Conservation (phyloP, 1,140 invertebrate genomes). For the Drosophila baimaii region DNA sequence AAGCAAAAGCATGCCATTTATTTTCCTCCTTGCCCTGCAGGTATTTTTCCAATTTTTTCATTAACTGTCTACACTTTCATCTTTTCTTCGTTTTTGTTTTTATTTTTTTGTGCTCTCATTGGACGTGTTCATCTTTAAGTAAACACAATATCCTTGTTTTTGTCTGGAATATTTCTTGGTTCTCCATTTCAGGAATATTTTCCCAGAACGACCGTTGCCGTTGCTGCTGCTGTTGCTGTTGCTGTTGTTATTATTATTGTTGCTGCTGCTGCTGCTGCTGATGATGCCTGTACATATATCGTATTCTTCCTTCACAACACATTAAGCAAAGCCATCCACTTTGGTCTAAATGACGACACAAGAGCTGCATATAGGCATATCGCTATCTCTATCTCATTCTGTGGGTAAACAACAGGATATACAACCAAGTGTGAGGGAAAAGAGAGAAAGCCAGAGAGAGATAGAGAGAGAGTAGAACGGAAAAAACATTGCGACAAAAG, state of each 20-base stretch:
- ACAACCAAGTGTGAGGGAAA: not conserved
- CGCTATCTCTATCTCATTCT: not conserved
- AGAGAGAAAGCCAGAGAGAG: too few species aligned
- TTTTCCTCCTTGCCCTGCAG: not conserved
- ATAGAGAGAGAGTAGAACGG: conserved; percentile 2
- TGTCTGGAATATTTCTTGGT: conserved; percentile 5
- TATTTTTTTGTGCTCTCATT: not conserved
- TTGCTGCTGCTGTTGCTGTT: not conserved
- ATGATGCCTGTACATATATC: not conserved
- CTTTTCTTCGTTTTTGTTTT: not conserved
- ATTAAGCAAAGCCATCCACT: conserved; percentile 46
- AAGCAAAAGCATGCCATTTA: not conserved
- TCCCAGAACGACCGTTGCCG: not conserved
- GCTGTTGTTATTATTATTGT: not conserved
- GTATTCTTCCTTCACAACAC: conserved; percentile 28
- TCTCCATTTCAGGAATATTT: conserved; percentile 39
- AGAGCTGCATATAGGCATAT: conserved; percentile 41
- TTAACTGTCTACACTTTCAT: conserved; percentile 3
- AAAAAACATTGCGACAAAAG: conserved; percentile 58
- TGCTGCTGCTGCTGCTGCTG: conserved; percentile 1
- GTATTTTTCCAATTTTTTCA: conserved; percentile 20
- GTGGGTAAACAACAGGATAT: conserved; percentile 28
- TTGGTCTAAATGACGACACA: conserved; percentile 40
- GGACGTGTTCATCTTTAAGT: conserved; percentile 28
- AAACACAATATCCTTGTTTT: conserved; percentile 47